Percentiles rank a stretch among this genome's conserved stretches.
Conservation (phyloP, 2,113 vertebrate genomes). For the Ia io region DNA sequence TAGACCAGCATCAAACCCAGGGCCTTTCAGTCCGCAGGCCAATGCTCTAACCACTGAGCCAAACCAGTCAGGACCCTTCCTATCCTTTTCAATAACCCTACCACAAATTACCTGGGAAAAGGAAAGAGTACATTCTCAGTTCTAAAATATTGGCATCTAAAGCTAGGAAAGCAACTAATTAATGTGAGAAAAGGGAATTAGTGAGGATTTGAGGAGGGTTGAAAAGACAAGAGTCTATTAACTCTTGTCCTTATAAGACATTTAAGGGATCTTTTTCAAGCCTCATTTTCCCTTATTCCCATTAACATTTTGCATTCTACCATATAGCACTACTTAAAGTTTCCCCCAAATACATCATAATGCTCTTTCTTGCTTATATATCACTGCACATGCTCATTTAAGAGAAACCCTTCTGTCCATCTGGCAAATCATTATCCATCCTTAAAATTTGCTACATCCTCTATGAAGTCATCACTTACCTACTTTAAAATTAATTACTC, state of each 20-base stretch:
- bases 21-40: no score
- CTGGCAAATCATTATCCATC: background rate
- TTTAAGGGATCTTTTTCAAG: background rate
- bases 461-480: background rate
- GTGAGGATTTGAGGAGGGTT: background rate
- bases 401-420: background rate
- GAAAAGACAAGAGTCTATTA: background rate
- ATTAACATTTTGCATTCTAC: background rate
- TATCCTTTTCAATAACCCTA: background rate
- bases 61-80: no score
- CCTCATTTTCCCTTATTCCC: background rate
- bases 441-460: background rate
- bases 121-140: background rate
- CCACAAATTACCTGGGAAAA: background rate
- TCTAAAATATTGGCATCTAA: background rate
- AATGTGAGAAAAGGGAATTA: background rate
- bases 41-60: no score
- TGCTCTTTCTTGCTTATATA: background rate
- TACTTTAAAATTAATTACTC: constrained; percentile 21
- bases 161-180: background rate
- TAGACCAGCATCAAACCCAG: no score
- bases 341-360: constrained; percentile 9
- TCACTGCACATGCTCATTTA: background rate
- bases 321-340: background rate
- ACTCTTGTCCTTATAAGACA: background rate